These are phyloP conservation scores for Halictus quadricinctus DNA, from an alignment of 2,888 invertebrate species.

Conservation along the genomic window DNA sequence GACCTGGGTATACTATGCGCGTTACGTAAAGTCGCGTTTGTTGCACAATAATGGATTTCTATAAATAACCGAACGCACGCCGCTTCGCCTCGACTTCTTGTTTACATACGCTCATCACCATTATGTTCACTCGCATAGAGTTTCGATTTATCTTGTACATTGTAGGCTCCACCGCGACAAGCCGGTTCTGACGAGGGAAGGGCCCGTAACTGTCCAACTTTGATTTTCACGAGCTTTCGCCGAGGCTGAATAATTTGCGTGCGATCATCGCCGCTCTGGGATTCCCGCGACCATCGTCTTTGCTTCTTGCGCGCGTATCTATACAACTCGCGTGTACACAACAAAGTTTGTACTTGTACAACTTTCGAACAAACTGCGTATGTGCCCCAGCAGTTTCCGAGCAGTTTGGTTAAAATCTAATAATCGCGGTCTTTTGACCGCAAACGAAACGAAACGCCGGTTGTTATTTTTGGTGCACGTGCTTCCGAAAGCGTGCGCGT, in stretches of 20 bases:
- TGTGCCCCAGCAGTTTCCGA: too few relatives aligned
- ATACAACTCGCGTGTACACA: too few relatives aligned
- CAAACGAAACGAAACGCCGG: background rate
- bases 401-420: too few relatives aligned
- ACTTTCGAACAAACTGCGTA: too few relatives aligned
- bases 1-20: constrained; percentile 54
- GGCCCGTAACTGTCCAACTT: background rate
- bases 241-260: background rate
- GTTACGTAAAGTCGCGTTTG: constrained; percentile 80
- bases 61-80: constrained; percentile 78
- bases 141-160: constrained; percentile 50
- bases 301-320: too few relatives aligned
- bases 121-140: constrained; percentile 43
- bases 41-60: constrained; percentile 81
- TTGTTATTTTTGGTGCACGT: background rate
- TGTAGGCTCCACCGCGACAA: background rate
- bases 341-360: too few relatives aligned
- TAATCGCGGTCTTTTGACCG: too few relatives aligned
- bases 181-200: background rate
- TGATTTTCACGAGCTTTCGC: background rate
- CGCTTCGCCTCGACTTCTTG: constrained; percentile 66
- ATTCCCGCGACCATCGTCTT: too few relatives aligned
- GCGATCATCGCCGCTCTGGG: background rate
- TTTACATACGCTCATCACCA: constrained; percentile 69
- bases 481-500: background rate